phyloP scores from a whole-genome alignment of 1,140 invertebrate species.

The Drosophila ananassae region DNA sequence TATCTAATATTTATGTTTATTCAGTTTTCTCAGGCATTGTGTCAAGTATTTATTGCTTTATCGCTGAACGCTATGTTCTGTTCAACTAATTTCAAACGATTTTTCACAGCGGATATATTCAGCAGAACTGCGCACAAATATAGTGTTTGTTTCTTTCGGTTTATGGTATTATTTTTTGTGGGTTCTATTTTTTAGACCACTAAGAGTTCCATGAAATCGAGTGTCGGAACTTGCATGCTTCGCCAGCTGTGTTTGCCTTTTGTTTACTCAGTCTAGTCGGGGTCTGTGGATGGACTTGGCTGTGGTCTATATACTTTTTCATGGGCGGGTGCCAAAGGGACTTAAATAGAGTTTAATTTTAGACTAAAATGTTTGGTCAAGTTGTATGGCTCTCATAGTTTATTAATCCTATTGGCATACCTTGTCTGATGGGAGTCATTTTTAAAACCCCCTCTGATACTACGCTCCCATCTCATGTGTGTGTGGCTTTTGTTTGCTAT shows the following conservation, averaged over 20 bases:
- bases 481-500: not conserved
- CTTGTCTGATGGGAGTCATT: too few relatives aligned
- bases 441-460: not conserved
- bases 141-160: conserved; percentile 13
- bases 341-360: too few relatives aligned
- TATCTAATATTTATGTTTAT: not conserved
- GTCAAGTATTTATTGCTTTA: conserved; percentile 74
- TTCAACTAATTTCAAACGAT: conserved; percentile 73
- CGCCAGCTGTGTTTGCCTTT: conserved; percentile 56
- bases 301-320: conserved; percentile 13
- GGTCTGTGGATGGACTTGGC: conserved; percentile 31
- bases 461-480: not conserved
- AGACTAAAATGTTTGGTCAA: too few relatives aligned
- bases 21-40: conserved; percentile 13
- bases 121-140: conserved; percentile 32
- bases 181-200: conserved; percentile 26
- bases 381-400: not conserved
- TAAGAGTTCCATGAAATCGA: conserved; percentile 16
- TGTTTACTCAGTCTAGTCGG: conserved; percentile 69
- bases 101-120: conserved; percentile 62
- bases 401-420: not conserved
- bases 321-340: conserved; percentile 15
- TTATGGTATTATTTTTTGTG: conserved; percentile 24
- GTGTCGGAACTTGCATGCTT: conserved; percentile 42
- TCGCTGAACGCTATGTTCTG: conserved; percentile 56